These are phyloP conservation scores for Metallyticus violacea DNA, from an alignment of 2,888 invertebrate genomes.

Conservation along the genomic window DNA sequence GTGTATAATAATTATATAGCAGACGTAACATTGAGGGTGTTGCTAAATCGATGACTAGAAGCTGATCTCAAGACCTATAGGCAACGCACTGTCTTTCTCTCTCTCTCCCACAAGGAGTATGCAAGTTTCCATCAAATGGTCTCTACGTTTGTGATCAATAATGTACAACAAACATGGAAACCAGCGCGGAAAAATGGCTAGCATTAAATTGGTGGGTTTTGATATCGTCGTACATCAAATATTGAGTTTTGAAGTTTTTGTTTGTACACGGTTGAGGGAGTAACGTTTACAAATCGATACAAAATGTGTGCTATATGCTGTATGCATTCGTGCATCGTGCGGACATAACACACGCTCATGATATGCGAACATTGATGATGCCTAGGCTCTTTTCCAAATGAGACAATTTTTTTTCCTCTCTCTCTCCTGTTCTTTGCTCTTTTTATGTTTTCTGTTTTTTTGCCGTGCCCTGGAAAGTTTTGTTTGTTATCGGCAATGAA, in stretches of 20 bases:
- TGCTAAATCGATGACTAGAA: no score
- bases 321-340: not conserved
- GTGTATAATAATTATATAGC: no score
- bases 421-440: not conserved
- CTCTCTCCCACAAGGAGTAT: no score
- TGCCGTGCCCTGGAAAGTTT: not conserved
- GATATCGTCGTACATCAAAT: slow-evolving; percentile 11
- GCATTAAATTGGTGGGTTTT: slow-evolving; percentile 16
- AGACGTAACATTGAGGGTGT: no score
- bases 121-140: no score
- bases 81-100: no score
- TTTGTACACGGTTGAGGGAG: slow-evolving; percentile 10
- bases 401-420: not conserved
- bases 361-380: not conserved
- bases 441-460: not conserved
- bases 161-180: not conserved
- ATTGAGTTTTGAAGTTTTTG: slow-evolving; percentile 20
- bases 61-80: no score
- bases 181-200: not conserved
- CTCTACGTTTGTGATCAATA: no score
- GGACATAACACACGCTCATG: no score
- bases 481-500: not conserved
- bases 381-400: not conserved
- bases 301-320: not conserved
- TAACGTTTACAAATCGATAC: slow-evolving; percentile 8